Evolutionary conservation across 2,888 invertebrate species (phyloP).

Genomic region (Camponotus fellah): DNA sequence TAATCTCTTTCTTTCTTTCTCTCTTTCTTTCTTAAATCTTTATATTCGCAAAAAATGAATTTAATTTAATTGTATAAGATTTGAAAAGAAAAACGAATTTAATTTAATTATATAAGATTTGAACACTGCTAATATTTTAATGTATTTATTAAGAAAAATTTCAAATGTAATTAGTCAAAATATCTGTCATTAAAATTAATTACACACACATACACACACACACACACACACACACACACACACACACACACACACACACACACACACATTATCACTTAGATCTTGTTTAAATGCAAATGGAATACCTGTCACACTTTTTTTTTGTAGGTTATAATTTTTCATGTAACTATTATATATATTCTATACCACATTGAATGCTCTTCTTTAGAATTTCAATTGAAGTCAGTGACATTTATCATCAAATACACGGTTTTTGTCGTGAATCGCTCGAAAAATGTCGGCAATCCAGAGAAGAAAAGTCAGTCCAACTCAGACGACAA

Average conservation of each 20-base stretch:
- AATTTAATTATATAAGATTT: not conserved
- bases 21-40: not conserved
- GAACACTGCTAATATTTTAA: not conserved
- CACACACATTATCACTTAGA: not conserved
- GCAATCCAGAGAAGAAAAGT: not conserved
- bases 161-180: not conserved
- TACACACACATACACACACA: not conserved
- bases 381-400: conserved; percentile 5
- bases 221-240: no score
- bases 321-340: not conserved
- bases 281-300: not conserved
- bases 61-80: not conserved
- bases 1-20: not conserved
- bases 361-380: not conserved
- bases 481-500: not conserved
- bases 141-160: not conserved
- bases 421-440: not conserved
- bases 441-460: not conserved
- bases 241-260: no score
- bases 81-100: not conserved
- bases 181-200: conserved; percentile 13
- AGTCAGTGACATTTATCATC: conserved; percentile 5
- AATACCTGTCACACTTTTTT: not conserved
- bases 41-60: not conserved
- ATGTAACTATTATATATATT: not conserved